Percentiles rank a stretch among this genome's conserved stretches.
Evolutionary conservation across 1,140 invertebrate species (phyloP).

Genomic region (Drosophila mayri): DNA sequence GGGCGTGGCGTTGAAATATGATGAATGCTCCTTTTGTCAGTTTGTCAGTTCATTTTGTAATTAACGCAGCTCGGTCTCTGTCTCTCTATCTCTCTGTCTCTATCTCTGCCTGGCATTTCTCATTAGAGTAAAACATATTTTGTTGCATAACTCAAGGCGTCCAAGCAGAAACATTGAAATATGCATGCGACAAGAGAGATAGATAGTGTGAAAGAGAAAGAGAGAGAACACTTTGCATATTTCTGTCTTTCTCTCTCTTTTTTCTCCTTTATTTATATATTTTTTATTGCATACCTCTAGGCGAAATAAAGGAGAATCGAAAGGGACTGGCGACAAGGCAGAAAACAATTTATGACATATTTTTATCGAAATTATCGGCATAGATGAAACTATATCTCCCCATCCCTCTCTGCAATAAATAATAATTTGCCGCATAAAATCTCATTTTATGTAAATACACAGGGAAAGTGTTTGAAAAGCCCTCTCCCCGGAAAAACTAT

Average conservation of each 20-base stretch:
- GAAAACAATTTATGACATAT: slow-evolving; percentile 54
- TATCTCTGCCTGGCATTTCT: slow-evolving; percentile 23
- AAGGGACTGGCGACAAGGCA: slow-evolving; percentile 7
- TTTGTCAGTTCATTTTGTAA: slow-evolving; percentile 44
- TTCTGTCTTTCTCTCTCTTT: background rate
- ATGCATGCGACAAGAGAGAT: slow-evolving; percentile 5
- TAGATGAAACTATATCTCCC: slow-evolving; percentile 36
- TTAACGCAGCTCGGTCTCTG: slow-evolving; percentile 28
- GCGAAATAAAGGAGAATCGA: slow-evolving; percentile 1
- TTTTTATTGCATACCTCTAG: slow-evolving; percentile 23
- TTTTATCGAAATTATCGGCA: slow-evolving; percentile 61
- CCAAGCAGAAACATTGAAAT: slow-evolving; percentile 33
- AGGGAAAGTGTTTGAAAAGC: slow-evolving; percentile 42
- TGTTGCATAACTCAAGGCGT: slow-evolving; percentile 52
- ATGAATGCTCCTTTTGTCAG: slow-evolving; percentile 50
- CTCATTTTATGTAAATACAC: slow-evolving; percentile 54
- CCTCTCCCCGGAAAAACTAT: slow-evolving; percentile 18
- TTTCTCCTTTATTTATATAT: slow-evolving; percentile 13
- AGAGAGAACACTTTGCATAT: slow-evolving; percentile 20
- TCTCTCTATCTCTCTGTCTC: background rate
- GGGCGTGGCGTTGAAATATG: slow-evolving; percentile 39
- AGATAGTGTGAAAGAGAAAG: background rate
- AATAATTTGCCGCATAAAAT: slow-evolving; percentile 57
- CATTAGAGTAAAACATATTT: slow-evolving; percentile 44
- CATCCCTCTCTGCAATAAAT: slow-evolving; percentile 44